These are phyloP conservation scores for Drosophila monieri DNA, from an alignment of 2,888 invertebrate species.

Conservation along the genomic window DNA sequence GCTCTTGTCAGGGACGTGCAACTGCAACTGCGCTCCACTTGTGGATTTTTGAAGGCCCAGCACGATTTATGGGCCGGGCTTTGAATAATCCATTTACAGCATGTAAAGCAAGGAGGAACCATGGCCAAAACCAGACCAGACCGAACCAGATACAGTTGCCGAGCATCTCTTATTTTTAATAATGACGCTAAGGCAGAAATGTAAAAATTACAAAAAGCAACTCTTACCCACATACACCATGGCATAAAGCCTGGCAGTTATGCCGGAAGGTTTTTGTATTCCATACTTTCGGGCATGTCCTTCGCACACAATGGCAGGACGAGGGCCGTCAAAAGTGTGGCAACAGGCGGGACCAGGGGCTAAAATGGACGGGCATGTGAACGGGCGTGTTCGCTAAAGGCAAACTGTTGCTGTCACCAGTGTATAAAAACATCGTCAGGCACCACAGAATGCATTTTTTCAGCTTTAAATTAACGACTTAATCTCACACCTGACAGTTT, in stretches of 20 bases:
- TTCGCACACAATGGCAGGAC: conserved; percentile 53
- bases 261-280: conserved; percentile 39
- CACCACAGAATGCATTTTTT: conserved; percentile 33
- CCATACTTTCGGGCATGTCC: conserved; percentile 67
- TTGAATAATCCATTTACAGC: conserved; percentile 72
- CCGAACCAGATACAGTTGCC: not conserved
- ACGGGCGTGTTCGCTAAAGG: conserved; percentile 33
- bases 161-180: conserved; percentile 62
- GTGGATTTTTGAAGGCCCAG: conserved; percentile 36
- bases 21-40: conserved; percentile 22
- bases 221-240: conserved; percentile 11
- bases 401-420: conserved; percentile 73
- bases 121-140: not conserved
- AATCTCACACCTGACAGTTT: conserved; percentile 6
- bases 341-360: conserved; percentile 4
- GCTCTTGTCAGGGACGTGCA: conserved; percentile 33
- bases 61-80: conserved; percentile 51
- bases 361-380: conserved; percentile 1
- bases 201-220: conserved; percentile 37
- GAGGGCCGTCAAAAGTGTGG: conserved; percentile 1
- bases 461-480: conserved; percentile 30
- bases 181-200: conserved; percentile 54
- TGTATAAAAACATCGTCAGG: conserved; percentile 71
- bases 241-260: conserved; percentile 11
- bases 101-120: conserved; percentile 28